These are phyloP conservation scores for Globia sparganii DNA, from an alignment of 2,888 invertebrate genomes.

Conservation along the genomic window DNA sequence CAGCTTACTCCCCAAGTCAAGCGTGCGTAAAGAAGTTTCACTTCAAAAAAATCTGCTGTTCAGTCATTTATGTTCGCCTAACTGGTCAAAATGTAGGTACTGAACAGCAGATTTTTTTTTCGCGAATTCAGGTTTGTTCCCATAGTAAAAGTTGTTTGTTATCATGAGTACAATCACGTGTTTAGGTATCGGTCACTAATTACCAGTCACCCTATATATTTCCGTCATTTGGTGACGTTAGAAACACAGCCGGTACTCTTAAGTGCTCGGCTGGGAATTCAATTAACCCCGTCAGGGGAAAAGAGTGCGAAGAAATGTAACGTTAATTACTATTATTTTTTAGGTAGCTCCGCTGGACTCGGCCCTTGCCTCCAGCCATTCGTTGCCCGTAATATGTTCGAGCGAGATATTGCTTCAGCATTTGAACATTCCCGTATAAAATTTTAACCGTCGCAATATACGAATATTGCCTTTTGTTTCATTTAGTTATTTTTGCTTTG, in stretches of 20 bases:
- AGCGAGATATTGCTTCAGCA: conserved; percentile 50
- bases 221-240: too few relatives aligned
- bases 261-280: conserved; percentile 40
- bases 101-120: too few relatives aligned
- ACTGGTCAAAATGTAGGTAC: too few relatives aligned
- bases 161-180: too few relatives aligned
- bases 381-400: conserved; percentile 38
- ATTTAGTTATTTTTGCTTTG: conserved; percentile 49
- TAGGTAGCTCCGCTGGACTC: conserved; percentile 32
- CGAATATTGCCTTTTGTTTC: conserved; percentile 50
- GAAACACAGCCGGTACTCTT: conserved; percentile 24
- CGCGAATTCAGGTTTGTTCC: too few relatives aligned
- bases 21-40: too few relatives aligned
- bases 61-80: too few relatives aligned
- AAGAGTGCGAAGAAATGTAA: conserved; percentile 44
- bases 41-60: too few relatives aligned
- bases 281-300: conserved; percentile 43
- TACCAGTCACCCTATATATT: too few relatives aligned
- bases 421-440: conserved; percentile 41
- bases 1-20: too few relatives aligned
- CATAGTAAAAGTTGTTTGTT: too few relatives aligned
- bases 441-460: conserved; percentile 42
- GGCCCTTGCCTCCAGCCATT: conserved; percentile 24
- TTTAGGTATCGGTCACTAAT: too few relatives aligned
- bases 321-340: conserved; percentile 53